A percentile compares a stretch with the other conserved stretches of the same genome.
These are phyloP conservation scores for Scolopax mira DNA, from an alignment of 2,113 vertebrate genomes.

Conservation along the genomic window DNA sequence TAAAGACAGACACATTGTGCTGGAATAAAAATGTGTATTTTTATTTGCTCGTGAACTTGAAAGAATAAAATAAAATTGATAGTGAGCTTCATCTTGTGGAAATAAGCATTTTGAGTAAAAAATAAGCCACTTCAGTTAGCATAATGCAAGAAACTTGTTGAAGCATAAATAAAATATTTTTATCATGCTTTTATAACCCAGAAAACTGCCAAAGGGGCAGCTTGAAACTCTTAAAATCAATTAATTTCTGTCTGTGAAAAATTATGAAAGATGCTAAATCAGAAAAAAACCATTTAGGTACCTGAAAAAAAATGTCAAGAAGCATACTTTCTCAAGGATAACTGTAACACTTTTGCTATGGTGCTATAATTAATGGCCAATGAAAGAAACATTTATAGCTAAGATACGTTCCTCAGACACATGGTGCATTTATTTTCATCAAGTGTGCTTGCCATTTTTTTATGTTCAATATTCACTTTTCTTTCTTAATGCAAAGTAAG, in stretches of 20 bases:
- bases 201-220: not conserved
- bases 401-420: not conserved
- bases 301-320: not conserved
- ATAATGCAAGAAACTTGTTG: constrained; percentile 24
- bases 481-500: constrained; percentile 26
- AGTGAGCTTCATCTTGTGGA: not conserved
- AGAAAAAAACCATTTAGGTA: not conserved
- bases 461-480: not conserved
- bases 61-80: not conserved
- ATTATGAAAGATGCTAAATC: not conserved
- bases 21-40: not conserved
- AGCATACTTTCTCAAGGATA: not conserved
- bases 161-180: constrained; percentile 25
- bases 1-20: not conserved
- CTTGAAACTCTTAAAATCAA: not conserved
- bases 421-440: not conserved
- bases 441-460: not conserved
- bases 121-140: constrained; percentile 6
- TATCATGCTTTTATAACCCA: not conserved
- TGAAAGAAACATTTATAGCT: not conserved
- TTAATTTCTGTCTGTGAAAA: not conserved
- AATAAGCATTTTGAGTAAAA: constrained; percentile 1
- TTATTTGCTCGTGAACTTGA: constrained; percentile 5
- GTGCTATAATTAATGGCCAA: not conserved
- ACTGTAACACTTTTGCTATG: not conserved